phyloP scores from a whole-genome alignment of 2,888 invertebrate species.

The Eledona agricola region DNA sequence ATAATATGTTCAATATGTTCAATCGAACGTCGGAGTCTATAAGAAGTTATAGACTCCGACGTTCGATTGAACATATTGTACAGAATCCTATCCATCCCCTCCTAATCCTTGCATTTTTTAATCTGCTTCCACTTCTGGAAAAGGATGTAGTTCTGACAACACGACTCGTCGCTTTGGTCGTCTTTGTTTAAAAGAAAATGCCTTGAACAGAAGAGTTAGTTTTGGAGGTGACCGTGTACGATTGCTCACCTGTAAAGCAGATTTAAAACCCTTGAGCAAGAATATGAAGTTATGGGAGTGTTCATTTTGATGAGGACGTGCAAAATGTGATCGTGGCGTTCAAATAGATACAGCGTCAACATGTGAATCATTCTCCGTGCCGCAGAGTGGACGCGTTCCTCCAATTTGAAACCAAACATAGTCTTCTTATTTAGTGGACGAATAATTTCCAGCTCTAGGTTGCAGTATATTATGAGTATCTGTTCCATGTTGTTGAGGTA shows the following conservation, averaged over 20 bases:
- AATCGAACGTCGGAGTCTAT: too few relatives aligned
- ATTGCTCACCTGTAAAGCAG: conserved; percentile 48
- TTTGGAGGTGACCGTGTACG: not conserved
- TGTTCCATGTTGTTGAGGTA: conserved; percentile 51
- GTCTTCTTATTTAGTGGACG: conserved; percentile 40
- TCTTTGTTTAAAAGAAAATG: conserved; percentile 43
- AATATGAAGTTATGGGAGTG: conserved; percentile 35
- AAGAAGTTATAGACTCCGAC: conserved; percentile 43
- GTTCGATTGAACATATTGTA: conserved; percentile 44
- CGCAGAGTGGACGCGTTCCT: conserved; percentile 34
- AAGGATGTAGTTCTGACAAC: conserved; percentile 50
- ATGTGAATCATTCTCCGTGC: conserved; percentile 42
- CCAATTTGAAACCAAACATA: conserved; percentile 31
- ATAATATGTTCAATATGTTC: too few relatives aligned
- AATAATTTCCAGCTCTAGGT: conserved; percentile 45
- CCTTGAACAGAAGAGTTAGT: conserved; percentile 39
- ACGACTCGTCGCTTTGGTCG: conserved; percentile 44
- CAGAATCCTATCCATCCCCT: conserved; percentile 45
- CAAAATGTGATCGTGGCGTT: conserved; percentile 44
- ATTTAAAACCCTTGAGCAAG: conserved; percentile 46
- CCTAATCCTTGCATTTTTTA: conserved; percentile 33
- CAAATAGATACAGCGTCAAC: conserved; percentile 45
- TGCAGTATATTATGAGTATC: conserved; percentile 46
- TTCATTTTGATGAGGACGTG: conserved; percentile 51
- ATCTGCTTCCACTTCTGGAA: conserved; percentile 51